phyloP scores from a whole-genome alignment of 2,888 invertebrate genomes.

The Dicyrtoma fusca region DNA sequence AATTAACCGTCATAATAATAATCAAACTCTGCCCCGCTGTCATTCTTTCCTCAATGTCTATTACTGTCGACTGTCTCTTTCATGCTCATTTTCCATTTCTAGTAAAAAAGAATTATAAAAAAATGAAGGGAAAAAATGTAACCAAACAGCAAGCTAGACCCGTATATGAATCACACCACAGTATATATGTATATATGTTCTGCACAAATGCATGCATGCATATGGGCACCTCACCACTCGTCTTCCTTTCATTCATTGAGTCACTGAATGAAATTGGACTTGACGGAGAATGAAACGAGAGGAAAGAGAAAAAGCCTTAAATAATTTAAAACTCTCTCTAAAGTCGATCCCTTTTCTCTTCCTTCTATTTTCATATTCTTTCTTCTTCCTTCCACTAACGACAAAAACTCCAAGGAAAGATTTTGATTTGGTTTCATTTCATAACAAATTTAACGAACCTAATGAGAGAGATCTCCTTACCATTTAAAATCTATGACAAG shows the following conservation, averaged over 20 bases:
- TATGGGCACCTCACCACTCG: not conserved
- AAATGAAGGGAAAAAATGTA: too few species aligned
- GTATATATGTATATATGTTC: too few species aligned
- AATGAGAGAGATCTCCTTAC: not conserved
- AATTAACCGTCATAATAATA: slow-evolving; percentile 18
- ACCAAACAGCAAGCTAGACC: too few species aligned
- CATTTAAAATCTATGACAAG: not conserved
- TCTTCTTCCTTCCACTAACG: slow-evolving; percentile 1
- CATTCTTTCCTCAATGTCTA: slow-evolving; percentile 5
- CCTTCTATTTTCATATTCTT: not conserved
- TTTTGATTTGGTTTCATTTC: too few species aligned
- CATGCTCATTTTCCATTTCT: not conserved
- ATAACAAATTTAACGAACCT: too few species aligned
- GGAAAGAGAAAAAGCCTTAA: too few species aligned
- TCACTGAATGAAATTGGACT: too few species aligned
- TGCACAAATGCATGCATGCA: too few species aligned
- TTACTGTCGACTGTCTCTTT: slow-evolving; percentile 3
- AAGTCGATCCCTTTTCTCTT: not conserved
- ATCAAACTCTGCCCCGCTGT: slow-evolving; percentile 15
- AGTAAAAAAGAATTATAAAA: too few species aligned
- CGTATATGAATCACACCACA: not conserved
- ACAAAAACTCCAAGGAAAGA: too few species aligned
- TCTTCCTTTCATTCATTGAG: not conserved
- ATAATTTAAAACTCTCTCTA: too few species aligned
- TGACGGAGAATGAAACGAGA: too few species aligned